Conservation (phyloP, 2,797 vertebrate species). For the Alcedo atthis region DNA sequence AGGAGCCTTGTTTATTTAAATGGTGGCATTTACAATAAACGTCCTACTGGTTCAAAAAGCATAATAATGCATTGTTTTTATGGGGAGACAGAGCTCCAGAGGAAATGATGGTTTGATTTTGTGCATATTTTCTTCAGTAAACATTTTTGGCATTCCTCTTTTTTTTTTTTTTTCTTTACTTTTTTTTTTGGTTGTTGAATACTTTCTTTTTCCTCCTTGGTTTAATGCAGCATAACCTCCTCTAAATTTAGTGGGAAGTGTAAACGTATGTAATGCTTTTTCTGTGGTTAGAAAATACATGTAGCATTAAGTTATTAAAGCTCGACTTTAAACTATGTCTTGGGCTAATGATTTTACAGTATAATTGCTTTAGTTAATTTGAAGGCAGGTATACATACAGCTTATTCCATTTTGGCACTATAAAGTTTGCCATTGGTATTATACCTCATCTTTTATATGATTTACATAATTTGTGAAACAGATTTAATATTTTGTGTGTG, state of each 20-base stretch:
- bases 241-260: constrained; percentile 63
- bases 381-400: constrained; percentile 68
- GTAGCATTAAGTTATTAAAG: constrained; percentile 73
- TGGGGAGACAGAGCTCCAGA: not conserved
- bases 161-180: not conserved
- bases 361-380: constrained; percentile 73
- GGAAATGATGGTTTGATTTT: not conserved
- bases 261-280: constrained; percentile 66
- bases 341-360: constrained; percentile 74
- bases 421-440: constrained; percentile 73
- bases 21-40: not conserved
- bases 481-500: constrained; percentile 67
- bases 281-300: constrained; percentile 68
- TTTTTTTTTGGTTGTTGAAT: not conserved
- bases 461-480: constrained; percentile 74
- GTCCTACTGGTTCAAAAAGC: not conserved
- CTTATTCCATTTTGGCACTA: constrained; percentile 71
- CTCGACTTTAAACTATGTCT: constrained; percentile 71
- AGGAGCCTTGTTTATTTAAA: not conserved
- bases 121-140: constrained; percentile 3
- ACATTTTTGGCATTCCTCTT: not conserved
- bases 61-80: not conserved
- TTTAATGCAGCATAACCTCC: constrained; percentile 68
- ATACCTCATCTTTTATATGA: constrained; percentile 69
- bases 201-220: constrained; percentile 42